phyloP scores from a whole-genome alignment of 2,888 invertebrate genomes.

The Eristalis intricaria region DNA sequence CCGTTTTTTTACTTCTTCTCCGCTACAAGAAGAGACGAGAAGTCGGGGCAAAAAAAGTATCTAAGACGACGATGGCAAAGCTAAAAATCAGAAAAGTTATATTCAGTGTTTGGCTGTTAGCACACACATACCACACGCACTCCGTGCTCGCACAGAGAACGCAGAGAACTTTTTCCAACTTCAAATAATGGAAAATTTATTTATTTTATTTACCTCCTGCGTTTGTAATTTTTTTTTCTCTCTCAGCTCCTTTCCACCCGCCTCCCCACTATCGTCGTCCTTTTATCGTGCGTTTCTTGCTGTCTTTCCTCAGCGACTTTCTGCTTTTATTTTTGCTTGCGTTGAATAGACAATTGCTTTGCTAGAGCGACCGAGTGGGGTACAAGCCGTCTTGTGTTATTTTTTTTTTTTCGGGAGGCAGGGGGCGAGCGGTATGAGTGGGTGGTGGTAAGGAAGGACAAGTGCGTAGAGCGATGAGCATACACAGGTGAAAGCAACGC shows the following conservation, averaged over 20 bases:
- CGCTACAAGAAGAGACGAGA: conserved; percentile 45
- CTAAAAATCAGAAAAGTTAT: conserved; percentile 72
- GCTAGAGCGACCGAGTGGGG: conserved; percentile 29
- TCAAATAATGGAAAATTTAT: conserved; percentile 72
- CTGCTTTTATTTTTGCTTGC: conserved; percentile 32
- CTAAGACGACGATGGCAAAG: conserved; percentile 28
- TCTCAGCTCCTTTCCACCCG: conserved; percentile 15
- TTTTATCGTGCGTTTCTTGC: conserved; percentile 14
- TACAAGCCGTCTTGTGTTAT: neutral
- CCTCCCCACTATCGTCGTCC: neutral
- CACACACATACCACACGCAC: conserved; percentile 43
- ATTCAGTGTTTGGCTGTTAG: conserved; percentile 52
- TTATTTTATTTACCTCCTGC: conserved; percentile 70
- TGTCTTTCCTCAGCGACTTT: conserved; percentile 20
- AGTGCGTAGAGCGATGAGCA: conserved; percentile 62
- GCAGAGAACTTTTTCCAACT: conserved; percentile 62
- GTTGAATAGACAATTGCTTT: conserved; percentile 71
- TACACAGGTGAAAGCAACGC: conserved; percentile 54
- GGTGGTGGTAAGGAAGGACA: conserved; percentile 45
- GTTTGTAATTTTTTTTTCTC: conserved; percentile 57
- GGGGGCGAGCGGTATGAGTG: neutral
- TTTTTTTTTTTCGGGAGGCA: neutral
- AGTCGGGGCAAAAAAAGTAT: conserved; percentile 34
- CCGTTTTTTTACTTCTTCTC: conserved; percentile 2
- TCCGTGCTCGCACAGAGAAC: conserved; percentile 19